phyloP scores from a whole-genome alignment of 2,797 vertebrate genomes.

The Kryptolebias ocellatus region DNA sequence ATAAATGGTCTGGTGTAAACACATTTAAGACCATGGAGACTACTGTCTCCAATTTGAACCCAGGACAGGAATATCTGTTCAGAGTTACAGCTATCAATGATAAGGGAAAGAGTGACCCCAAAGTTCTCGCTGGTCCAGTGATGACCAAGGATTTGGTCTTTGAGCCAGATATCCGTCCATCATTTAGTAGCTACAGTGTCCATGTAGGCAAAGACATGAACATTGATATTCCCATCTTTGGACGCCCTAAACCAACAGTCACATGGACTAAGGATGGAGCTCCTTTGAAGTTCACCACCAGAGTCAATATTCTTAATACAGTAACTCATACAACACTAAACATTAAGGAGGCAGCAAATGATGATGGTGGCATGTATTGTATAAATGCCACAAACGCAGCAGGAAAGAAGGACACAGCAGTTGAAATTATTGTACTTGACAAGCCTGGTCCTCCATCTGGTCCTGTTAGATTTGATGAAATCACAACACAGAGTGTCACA shows the following conservation, averaged over 20 bases:
- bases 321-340: constrained; percentile 85
- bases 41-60: constrained; percentile 88
- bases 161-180: constrained; percentile 93
- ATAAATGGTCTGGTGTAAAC: constrained; percentile 94
- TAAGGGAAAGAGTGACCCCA: constrained; percentile 97
- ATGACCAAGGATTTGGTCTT: constrained; percentile 95
- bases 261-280: constrained; percentile 93
- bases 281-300: constrained; percentile 92
- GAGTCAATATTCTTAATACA: constrained; percentile 89
- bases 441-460: constrained; percentile 95
- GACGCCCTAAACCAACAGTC: constrained; percentile 92
- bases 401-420: constrained; percentile 90
- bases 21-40: constrained; percentile 93
- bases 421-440: constrained; percentile 95
- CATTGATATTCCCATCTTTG: constrained; percentile 91
- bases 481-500: constrained; percentile 94
- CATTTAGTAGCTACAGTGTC: constrained; percentile 93
- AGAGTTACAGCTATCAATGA: constrained; percentile 96
- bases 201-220: constrained; percentile 93
- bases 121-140: constrained; percentile 92
- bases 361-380: constrained; percentile 93
- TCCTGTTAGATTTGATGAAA: constrained; percentile 94
- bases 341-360: constrained; percentile 93
- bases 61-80: constrained; percentile 95
- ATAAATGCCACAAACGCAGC: constrained; percentile 89